phyloP scores from a whole-genome alignment of 92 coral and sea anemone genomes.

The Palythoa heliodiscus region DNA sequence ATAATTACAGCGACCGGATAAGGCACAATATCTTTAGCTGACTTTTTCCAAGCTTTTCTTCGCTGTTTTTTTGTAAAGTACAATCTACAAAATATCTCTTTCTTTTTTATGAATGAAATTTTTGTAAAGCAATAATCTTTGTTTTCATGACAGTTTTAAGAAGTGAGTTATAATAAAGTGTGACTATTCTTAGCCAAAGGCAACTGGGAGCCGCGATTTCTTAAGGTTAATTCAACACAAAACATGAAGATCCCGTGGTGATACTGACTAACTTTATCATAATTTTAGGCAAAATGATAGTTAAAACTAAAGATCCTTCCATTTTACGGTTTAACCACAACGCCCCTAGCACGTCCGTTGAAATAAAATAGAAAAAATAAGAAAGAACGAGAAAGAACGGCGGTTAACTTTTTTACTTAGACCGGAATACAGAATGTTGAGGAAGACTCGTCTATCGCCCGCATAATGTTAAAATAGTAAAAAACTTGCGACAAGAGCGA shows the following conservation, averaged over 20 bases:
- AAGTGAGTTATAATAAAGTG: neutral
- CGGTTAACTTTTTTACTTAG: neutral
- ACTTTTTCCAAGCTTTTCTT: neutral
- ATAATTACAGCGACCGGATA: conserved; percentile 27
- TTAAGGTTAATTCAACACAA: neutral
- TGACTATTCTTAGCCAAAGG: neutral
- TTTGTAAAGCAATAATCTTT: neutral
- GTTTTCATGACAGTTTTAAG: neutral
- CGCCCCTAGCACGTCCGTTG: neutral
- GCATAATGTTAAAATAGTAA: neutral
- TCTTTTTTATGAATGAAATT: neutral
- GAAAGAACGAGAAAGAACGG: neutral
- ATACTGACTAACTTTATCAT: neutral
- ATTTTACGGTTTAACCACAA: neutral
- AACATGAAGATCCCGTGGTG: neutral
- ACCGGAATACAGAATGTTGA: neutral
- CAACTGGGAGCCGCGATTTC: neutral
- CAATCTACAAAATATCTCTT: neutral
- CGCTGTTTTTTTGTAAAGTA: neutral
- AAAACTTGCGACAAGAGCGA: neutral
- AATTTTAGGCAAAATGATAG: neutral
- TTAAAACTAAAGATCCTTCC: neutral
- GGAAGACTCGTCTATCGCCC: neutral
- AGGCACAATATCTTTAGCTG: neutral
- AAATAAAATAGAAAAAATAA: neutral